A percentile compares a stretch with the other conserved stretches of the same genome.
These are phyloP conservation scores for Apaloderma vittatum DNA, from an alignment of 2,113 vertebrate species.

Conservation along the genomic window DNA sequence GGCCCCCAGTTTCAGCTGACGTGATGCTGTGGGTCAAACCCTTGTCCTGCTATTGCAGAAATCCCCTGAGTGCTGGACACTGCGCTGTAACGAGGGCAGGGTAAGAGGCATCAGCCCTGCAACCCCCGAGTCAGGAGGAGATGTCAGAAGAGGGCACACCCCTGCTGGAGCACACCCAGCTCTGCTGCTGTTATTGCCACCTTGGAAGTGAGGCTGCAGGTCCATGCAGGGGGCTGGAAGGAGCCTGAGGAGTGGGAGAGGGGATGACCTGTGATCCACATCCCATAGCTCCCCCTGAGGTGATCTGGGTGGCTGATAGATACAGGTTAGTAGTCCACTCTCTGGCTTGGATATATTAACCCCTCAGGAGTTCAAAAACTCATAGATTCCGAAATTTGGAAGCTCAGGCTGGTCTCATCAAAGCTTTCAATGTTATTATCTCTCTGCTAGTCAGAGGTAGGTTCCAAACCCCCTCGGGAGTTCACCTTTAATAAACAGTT, in stretches of 20 bases:
- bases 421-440: conserved; percentile 8
- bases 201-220: background rate
- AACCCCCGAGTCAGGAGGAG: background rate
- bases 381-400: conserved; percentile 3
- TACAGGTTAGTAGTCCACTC: background rate
- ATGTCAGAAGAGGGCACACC: background rate
- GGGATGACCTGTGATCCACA: background rate
- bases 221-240: background rate
- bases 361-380: conserved; percentile 27
- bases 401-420: background rate
- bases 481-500: conserved; percentile 41
- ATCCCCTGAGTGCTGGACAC: background rate
- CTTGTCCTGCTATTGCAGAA: background rate
- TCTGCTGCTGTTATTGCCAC: background rate
- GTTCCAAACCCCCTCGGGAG: conserved; percentile 17
- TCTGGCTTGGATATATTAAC: background rate
- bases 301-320: background rate
- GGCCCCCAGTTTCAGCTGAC: background rate
- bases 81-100: background rate
- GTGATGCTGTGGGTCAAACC: background rate
- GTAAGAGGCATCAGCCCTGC: background rate
- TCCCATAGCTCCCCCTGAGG: background rate
- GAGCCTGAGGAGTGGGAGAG: background rate
- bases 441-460: background rate
- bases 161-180: rapidly evolving